Percentiles rank a stretch among this genome's conserved stretches.
phyloP scores from a whole-genome alignment of 2,113 vertebrate species.

The Dunckerocampus dactyliophorus region DNA sequence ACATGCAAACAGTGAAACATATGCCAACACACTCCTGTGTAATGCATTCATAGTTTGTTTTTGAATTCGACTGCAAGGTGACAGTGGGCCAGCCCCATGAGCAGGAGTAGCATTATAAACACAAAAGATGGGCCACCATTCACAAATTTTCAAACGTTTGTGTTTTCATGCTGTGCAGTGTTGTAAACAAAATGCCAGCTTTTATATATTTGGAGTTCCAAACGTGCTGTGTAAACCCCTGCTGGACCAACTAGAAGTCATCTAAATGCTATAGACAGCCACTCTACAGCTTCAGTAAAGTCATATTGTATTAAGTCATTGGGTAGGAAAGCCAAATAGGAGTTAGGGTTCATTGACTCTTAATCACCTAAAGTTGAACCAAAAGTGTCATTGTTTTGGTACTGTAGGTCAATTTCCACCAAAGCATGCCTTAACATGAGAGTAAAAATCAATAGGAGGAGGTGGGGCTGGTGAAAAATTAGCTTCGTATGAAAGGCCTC shows the following conservation, averaged over 20 bases:
- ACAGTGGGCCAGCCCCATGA: conserved; percentile 9
- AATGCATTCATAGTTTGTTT: conserved; percentile 14
- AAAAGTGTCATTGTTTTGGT: conserved; percentile 11
- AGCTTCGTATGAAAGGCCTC: conserved; percentile 52
- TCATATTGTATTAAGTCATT: background rate
- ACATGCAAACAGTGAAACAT: conserved; percentile 5
- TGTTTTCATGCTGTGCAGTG: background rate
- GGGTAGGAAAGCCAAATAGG: background rate
- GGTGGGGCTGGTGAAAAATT: conserved; percentile 35
- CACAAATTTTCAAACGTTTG: background rate
- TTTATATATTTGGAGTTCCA: too few species aligned
- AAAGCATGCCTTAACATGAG: conserved; percentile 7
- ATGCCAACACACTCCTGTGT: conserved; percentile 3
- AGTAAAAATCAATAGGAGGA: conserved; percentile 10
- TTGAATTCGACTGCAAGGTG: conserved; percentile 25
- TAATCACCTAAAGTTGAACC: background rate
- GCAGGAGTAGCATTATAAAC: conserved; percentile 21
- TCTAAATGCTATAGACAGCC: background rate
- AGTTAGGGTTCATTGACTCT: background rate
- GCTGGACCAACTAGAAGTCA: too few species aligned
- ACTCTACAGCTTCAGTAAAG: background rate
- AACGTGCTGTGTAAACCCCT: too few species aligned
- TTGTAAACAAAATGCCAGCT: too few species aligned
- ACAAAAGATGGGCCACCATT: too few species aligned
- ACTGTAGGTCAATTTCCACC: conserved; percentile 5